phyloP scores from a whole-genome alignment of 92 coral and sea anemone species.

The Virgularia gustaviana region DNA sequence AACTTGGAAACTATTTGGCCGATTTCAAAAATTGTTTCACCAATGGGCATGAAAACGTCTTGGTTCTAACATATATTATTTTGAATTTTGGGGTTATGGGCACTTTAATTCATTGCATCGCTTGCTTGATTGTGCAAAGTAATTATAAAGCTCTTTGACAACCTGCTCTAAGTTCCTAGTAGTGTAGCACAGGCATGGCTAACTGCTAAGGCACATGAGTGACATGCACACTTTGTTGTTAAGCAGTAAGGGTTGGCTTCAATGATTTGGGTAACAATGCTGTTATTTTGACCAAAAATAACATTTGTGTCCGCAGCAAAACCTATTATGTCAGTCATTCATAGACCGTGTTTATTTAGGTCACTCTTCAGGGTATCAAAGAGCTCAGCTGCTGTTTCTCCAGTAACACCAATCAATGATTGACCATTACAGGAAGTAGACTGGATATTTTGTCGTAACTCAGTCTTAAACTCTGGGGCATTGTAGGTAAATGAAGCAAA shows the following conservation, averaged over 20 bases:
- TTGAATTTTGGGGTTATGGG: too few relatives aligned
- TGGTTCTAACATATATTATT: too few relatives aligned
- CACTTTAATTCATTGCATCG: not conserved
- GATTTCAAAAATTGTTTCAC: too few relatives aligned
- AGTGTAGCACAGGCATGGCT: slow-evolving; percentile 14
- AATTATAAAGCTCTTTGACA: slow-evolving; percentile 7
- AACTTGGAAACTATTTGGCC: too few relatives aligned
- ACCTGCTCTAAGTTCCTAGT: slow-evolving; percentile 13
- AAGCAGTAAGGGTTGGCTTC: slow-evolving; percentile 14
- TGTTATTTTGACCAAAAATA: slow-evolving; percentile 1
- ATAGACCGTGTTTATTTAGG: not conserved
- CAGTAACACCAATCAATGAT: not conserved
- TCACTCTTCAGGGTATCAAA: slow-evolving; percentile 8
- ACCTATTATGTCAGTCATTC: slow-evolving; percentile 7
- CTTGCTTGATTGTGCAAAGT: slow-evolving; percentile 3
- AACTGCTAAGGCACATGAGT: slow-evolving; percentile 7
- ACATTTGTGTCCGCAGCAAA: slow-evolving; percentile 9
- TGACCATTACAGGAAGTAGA: not conserved
- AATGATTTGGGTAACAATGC: slow-evolving; percentile 5
- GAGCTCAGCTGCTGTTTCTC: slow-evolving; percentile 21
- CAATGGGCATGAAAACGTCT: too few relatives aligned
- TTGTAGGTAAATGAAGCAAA: slow-evolving; percentile 1
- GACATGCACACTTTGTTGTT: not conserved
- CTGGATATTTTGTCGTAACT: not conserved
- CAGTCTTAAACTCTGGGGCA: not conserved